Conservation (phyloP, 2,888 invertebrate genomes). For the Andrena fulva region DNA sequence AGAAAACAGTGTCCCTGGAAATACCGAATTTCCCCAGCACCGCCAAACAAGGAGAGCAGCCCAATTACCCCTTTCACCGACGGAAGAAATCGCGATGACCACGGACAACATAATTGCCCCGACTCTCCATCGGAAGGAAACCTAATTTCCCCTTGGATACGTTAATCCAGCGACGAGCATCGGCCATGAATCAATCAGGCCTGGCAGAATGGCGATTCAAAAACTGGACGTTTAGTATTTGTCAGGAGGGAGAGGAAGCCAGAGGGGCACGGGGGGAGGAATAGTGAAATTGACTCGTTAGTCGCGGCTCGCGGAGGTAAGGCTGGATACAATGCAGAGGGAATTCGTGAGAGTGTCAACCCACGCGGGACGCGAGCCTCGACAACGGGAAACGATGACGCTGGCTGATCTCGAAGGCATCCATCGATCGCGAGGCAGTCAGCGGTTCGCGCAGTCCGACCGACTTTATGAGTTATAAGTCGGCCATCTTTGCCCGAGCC, state of each 20-base stretch:
- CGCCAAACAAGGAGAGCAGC: background rate
- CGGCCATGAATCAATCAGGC: conserved; percentile 53
- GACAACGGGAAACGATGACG: conserved; percentile 72
- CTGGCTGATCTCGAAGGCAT: conserved; percentile 74
- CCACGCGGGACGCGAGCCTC: conserved; percentile 64
- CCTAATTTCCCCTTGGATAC: background rate
- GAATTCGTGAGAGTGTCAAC: conserved; percentile 72
- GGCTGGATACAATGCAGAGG: conserved; percentile 10
- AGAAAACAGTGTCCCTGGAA: background rate
- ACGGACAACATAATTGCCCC: background rate
- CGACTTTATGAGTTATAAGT: conserved; percentile 84
- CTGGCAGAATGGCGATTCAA: conserved; percentile 35
- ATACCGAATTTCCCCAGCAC: background rate
- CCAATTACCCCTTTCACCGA: background rate
- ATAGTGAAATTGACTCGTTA: conserved; percentile 59
- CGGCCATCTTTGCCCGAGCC: conserved; percentile 83
- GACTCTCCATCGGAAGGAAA: conserved; percentile 1
- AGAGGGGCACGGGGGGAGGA: conserved; percentile 15
- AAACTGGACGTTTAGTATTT: conserved; percentile 25
- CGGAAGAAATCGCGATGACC: background rate
- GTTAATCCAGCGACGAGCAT: conserved; percentile 34
- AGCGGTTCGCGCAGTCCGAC: conserved; percentile 70
- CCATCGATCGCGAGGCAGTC: conserved; percentile 78
- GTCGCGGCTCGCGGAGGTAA: conserved; percentile 21
- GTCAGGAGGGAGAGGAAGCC: background rate